Evolutionary conservation across 2,888 invertebrate species (phyloP).

Genomic region (Hyles lineata): DNA sequence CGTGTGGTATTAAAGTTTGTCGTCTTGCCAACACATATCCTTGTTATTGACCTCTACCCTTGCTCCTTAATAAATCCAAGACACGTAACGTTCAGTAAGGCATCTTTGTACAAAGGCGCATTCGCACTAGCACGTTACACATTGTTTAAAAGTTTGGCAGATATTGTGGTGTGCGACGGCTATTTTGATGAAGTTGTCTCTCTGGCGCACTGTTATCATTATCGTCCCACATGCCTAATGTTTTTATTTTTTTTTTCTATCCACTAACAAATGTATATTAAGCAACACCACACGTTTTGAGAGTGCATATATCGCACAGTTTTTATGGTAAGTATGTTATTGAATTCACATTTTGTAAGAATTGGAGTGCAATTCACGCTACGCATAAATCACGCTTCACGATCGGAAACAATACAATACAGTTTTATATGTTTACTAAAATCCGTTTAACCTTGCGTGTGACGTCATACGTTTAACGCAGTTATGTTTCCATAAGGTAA

Average conservation of each 20-base stretch:
- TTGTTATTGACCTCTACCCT: conserved; percentile 24
- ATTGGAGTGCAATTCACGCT: conserved; percentile 10
- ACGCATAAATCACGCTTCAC: conserved; percentile 15
- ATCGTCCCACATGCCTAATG: conserved; percentile 21
- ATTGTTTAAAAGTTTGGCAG: background rate
- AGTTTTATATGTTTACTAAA: conserved; percentile 10
- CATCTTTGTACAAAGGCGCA: conserved; percentile 17
- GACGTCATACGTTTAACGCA: background rate
- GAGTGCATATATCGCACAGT: background rate
- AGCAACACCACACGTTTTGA: conserved; percentile 11
- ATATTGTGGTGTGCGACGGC: conserved; percentile 18
- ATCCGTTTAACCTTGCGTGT: background rate
- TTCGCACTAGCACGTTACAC: conserved; percentile 23
- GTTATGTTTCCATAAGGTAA: conserved; percentile 18
- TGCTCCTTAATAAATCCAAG: conserved; percentile 8
- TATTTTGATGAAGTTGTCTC: conserved; percentile 23
- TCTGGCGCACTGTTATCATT: conserved; percentile 14
- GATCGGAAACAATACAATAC: conserved; percentile 22
- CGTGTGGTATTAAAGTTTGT: conserved; percentile 11
- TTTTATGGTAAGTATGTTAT: conserved; percentile 16
- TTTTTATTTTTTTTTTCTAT: conserved; percentile 22
- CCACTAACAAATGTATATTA: conserved; percentile 25
- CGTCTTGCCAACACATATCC: conserved; percentile 20
- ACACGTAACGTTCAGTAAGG: conserved; percentile 25
- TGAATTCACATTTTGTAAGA: conserved; percentile 13